Conservation (phyloP, 2,113 vertebrate genomes). For the Machaerirhynchus nigripectus region DNA sequence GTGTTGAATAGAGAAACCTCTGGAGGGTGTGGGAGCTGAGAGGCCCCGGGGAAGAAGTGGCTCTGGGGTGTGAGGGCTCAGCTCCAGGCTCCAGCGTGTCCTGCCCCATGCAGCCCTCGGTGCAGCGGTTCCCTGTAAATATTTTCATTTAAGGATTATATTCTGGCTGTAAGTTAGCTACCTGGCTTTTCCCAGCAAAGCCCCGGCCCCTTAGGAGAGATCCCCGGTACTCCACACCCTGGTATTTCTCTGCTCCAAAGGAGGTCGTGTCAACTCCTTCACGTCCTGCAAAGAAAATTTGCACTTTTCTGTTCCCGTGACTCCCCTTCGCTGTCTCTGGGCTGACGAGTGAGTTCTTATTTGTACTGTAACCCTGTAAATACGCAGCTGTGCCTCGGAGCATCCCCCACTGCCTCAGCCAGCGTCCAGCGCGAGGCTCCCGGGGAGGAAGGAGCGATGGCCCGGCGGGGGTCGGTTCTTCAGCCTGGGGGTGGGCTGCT, state of each 20-base stretch:
- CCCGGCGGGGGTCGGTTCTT: fast-evolving
- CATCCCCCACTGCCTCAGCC: constrained; percentile 38
- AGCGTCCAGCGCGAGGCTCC: not conserved
- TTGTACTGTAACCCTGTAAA: constrained; percentile 68
- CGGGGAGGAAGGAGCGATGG: not conserved
- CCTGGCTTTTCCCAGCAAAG: constrained; percentile 17
- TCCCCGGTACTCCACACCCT: not conserved
- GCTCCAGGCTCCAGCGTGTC: not conserved
- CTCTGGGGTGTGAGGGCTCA: not conserved
- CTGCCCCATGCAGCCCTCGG: not conserved
- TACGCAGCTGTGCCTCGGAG: constrained; percentile 67
- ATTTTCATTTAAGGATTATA: not conserved
- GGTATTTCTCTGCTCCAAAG: not conserved
- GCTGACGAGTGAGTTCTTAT: not conserved
- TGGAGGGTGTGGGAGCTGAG: not conserved
- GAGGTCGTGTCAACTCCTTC: constrained; percentile 7
- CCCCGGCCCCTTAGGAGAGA: not conserved
- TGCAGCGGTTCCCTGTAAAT: constrained; percentile 34
- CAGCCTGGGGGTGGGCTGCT: not conserved
- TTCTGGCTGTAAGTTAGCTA: constrained; percentile 45
- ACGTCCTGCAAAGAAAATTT: constrained; percentile 28
- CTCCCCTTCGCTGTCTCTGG: not conserved
- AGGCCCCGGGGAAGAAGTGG: not conserved
- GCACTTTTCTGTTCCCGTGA: constrained; percentile 17
- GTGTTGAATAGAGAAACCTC: not conserved